A percentile compares a stretch with the other conserved stretches of the same genome.
These are phyloP conservation scores for Mormyrus proboscirostris DNA, from an alignment of 2,797 vertebrate species.

Conservation along the genomic window DNA sequence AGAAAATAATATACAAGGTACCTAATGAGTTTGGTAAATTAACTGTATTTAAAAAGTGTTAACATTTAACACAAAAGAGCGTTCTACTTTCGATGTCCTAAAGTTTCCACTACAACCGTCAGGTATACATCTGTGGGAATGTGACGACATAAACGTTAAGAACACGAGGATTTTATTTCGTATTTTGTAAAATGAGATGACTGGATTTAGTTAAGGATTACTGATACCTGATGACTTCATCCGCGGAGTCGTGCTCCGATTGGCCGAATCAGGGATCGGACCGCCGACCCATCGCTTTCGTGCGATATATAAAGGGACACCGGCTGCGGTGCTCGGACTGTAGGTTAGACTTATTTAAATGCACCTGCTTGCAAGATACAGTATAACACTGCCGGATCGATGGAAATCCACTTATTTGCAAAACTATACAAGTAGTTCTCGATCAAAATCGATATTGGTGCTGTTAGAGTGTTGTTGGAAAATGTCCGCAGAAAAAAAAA, in stretches of 20 bases:
- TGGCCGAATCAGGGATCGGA: background rate
- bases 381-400: background rate
- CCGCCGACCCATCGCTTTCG: background rate
- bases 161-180: background rate
- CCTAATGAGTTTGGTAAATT: background rate
- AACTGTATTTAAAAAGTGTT: no score
- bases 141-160: background rate
- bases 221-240: background rate
- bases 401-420: background rate
- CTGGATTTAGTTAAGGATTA: background rate
- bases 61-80: background rate
- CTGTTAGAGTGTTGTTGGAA: background rate
- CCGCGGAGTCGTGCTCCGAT: background rate
- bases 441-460: background rate
- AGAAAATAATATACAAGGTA: background rate
- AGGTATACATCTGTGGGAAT: background rate
- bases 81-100: background rate
- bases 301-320: background rate
- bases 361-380: background rate
- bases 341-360: background rate
- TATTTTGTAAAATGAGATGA: background rate
- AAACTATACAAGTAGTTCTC: background rate
- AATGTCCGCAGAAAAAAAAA: background rate
- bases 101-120: background rate
- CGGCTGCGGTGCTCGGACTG: background rate